Evolutionary conservation across 2,113 vertebrate genomes (phyloP).

Genomic region (Sterrhoptilus dennistouni): DNA sequence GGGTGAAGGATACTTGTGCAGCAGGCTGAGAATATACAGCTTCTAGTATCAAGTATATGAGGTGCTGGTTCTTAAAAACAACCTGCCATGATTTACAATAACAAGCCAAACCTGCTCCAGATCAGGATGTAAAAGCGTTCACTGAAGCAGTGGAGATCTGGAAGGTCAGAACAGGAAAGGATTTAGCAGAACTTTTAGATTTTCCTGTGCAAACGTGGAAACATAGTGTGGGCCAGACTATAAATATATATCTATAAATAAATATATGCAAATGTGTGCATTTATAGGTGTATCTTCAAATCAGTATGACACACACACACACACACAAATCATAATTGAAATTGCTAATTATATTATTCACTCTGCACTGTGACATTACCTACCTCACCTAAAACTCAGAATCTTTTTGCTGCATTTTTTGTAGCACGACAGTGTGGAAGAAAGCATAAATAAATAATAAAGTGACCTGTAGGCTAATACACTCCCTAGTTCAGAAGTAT

Average conservation of each 20-base stretch:
- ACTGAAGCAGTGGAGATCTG: not conserved
- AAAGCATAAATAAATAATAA: constrained; percentile 65
- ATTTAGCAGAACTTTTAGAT: not conserved
- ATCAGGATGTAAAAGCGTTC: not conserved
- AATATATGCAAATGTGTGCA: too few species aligned
- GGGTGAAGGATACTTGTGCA: not conserved
- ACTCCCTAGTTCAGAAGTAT: constrained; percentile 34
- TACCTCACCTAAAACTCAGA: not conserved
- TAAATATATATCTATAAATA: too few species aligned
- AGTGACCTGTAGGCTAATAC: constrained; percentile 12
- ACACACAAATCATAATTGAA: not conserved
- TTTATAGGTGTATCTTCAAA: not conserved
- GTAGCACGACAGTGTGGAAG: not conserved
- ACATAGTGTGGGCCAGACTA: not conserved
- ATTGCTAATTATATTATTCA: not conserved
- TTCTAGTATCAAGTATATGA: not conserved
- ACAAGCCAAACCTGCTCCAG: not conserved
- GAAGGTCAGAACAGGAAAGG: not conserved
- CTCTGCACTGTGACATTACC: not conserved
- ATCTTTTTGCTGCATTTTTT: not conserved
- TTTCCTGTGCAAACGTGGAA: not conserved
- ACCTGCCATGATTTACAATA: not conserved
- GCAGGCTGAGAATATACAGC: not conserved
- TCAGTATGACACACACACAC: not conserved
- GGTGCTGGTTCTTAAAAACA: not conserved